A percentile compares a stretch with the other conserved stretches of the same genome.
These are phyloP conservation scores for Eublepharis macularius DNA, from an alignment of 2,113 vertebrate species.

Conservation along the genomic window DNA sequence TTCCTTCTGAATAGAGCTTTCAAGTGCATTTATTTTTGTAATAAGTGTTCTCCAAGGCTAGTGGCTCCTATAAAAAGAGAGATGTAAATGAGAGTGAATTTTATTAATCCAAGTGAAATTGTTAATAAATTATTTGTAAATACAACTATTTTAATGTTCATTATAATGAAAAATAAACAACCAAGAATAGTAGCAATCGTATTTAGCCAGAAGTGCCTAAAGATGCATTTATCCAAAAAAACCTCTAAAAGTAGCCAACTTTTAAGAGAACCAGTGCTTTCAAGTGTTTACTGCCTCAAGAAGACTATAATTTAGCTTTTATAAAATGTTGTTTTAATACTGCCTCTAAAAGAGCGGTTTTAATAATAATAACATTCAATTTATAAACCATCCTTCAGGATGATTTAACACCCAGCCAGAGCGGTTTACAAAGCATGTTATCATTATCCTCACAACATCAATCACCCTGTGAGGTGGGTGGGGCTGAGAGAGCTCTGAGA, in stretches of 20 bases:
- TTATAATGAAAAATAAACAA: background rate
- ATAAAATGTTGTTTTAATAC: background rate
- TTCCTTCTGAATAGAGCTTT: background rate
- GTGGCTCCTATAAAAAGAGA: slow-evolving; percentile 54
- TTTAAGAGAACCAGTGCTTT: background rate
- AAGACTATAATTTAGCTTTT: background rate
- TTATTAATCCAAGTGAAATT: background rate
- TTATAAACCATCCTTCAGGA: too few relatives aligned
- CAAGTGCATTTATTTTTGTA: slow-evolving; percentile 37
- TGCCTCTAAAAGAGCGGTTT: background rate
- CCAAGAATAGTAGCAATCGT: background rate
- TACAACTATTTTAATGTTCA: background rate
- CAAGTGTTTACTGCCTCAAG: background rate
- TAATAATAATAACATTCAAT: too few relatives aligned
- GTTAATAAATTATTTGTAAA: background rate
- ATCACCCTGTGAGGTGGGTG: too few relatives aligned
- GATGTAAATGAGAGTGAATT: background rate
- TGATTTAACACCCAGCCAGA: too few relatives aligned
- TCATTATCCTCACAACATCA: too few relatives aligned
- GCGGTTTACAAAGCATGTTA: too few relatives aligned
- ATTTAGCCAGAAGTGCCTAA: background rate
- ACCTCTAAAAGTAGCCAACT: background rate
- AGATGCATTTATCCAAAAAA: background rate
- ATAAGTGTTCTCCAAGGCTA: slow-evolving; percentile 16
- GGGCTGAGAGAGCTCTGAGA: too few relatives aligned